Evolutionary conservation across 2,888 invertebrate species (phyloP).

Genomic region (Xylophagus ater): DNA sequence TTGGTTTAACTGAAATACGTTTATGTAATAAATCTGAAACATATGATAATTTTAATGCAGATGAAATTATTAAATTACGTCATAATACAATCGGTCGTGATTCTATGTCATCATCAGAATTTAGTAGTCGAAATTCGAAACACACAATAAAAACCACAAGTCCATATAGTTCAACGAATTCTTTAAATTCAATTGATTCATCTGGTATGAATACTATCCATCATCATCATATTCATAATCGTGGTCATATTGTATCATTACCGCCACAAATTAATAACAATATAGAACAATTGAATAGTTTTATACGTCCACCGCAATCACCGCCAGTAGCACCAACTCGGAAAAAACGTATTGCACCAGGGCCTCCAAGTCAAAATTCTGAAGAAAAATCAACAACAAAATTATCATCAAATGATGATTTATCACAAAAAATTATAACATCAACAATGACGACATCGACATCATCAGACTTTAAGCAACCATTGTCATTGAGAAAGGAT

Average conservation of each 20-base stretch:
- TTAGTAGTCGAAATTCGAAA: constrained; percentile 37
- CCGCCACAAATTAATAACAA: constrained; percentile 14
- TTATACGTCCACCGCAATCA: background rate
- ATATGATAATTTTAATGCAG: constrained; percentile 34
- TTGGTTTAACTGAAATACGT: constrained; percentile 38
- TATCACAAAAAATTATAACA: constrained; percentile 3
- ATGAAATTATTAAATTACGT: constrained; percentile 32
- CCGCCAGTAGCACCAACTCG: constrained; percentile 28
- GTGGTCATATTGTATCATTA: constrained; percentile 26
- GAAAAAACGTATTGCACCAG: constrained; percentile 36
- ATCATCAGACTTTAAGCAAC: constrained; percentile 1
- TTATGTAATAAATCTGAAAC: constrained; percentile 37
- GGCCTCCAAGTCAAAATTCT: constrained; percentile 35
- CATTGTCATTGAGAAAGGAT: constrained; percentile 26
- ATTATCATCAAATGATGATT: constrained; percentile 8
- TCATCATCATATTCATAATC: too few relatives aligned
- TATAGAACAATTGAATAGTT: background rate
- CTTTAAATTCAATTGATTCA: constrained; percentile 38
- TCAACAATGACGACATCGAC: background rate
- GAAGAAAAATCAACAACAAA: constrained; percentile 4
- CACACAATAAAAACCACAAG: constrained; percentile 36
- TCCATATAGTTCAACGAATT: constrained; percentile 39
- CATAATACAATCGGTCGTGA: constrained; percentile 32
- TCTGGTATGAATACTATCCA: constrained; percentile 34
- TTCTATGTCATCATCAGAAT: constrained; percentile 37